A percentile compares a stretch with the other conserved stretches of the same genome.
phyloP scores from a whole-genome alignment of 2,113 vertebrate genomes.

The Platichthys stellatus region DNA sequence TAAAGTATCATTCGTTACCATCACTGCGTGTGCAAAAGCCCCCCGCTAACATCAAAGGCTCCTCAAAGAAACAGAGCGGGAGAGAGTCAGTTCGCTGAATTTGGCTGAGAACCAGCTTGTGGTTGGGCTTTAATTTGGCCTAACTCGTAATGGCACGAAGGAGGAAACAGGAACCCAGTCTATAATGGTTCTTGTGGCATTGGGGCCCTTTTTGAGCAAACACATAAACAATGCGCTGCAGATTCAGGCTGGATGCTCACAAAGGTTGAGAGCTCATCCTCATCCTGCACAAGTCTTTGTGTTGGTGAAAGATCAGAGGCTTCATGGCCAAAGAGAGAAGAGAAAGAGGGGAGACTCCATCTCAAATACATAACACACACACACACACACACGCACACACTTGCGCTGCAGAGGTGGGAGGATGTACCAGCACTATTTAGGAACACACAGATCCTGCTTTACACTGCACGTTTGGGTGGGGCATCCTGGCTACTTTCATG shows the following conservation, averaged over 20 bases:
- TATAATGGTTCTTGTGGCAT: slow-evolving; percentile 56
- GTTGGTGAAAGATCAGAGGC: slow-evolving; percentile 70
- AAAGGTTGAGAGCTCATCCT: slow-evolving; percentile 58
- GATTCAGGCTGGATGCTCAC: slow-evolving; percentile 50
- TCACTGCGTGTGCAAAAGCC: slow-evolving; percentile 89
- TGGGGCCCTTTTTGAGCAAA: slow-evolving; percentile 37
- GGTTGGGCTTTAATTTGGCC: slow-evolving; percentile 88
- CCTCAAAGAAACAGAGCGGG: slow-evolving; percentile 80
- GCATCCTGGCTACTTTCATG: slow-evolving; percentile 27
- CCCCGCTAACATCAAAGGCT: slow-evolving; percentile 97
- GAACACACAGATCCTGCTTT: slow-evolving; percentile 39
- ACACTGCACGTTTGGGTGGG: slow-evolving; percentile 42
- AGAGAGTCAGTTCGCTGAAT: slow-evolving; percentile 90
- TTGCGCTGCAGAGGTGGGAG: too few relatives aligned
- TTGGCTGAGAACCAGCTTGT: slow-evolving; percentile 92
- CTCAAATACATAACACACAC: slow-evolving; percentile 43
- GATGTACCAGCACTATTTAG: slow-evolving; percentile 40
- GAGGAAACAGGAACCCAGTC: slow-evolving; percentile 74
- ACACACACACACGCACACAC: slow-evolving; percentile 15
- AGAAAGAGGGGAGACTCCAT: slow-evolving; percentile 25
- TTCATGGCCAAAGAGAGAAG: slow-evolving; percentile 46
- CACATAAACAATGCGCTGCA: slow-evolving; percentile 53
- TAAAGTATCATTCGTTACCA: slow-evolving; percentile 95
- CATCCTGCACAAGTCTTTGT: slow-evolving; percentile 60
- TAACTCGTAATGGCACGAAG: slow-evolving; percentile 79